These are phyloP conservation scores for Andrena hattorfiana DNA, from an alignment of 2,888 invertebrate species.

Conservation along the genomic window DNA sequence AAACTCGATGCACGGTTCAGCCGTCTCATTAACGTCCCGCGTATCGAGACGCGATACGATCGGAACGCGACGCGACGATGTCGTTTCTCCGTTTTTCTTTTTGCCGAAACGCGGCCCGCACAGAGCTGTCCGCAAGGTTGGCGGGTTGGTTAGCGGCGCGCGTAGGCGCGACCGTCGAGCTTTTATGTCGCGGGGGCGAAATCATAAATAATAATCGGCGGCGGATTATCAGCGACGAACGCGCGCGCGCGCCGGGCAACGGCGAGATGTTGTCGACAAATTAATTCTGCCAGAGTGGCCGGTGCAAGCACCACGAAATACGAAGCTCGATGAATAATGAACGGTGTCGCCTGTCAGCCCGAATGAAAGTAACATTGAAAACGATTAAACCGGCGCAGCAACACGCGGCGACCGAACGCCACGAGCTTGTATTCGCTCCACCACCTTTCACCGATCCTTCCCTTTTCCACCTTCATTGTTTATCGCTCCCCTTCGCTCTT, in stretches of 20 bases:
- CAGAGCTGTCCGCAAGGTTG: constrained; percentile 63
- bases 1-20: constrained; percentile 6
- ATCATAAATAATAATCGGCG: constrained; percentile 82
- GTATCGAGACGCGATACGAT: constrained; percentile 13
- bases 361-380: constrained; percentile 68
- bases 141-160: constrained; percentile 58
- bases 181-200: constrained; percentile 73
- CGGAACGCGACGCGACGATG: background rate
- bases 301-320: constrained; percentile 43
- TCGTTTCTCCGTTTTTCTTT: background rate
- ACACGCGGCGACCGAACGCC: constrained; percentile 16
- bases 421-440: constrained; percentile 20
- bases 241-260: constrained; percentile 20
- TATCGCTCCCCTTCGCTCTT: background rate
- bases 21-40: constrained; percentile 35
- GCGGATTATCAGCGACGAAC: constrained; percentile 73
- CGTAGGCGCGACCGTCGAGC: constrained; percentile 71
- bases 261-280: constrained; percentile 66
- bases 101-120: constrained; percentile 6
- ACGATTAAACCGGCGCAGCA: constrained; percentile 53
- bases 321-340: constrained; percentile 69
- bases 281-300: constrained; percentile 62
- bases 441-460: constrained; percentile 62
- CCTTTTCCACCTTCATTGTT: constrained; percentile 3
- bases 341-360: constrained; percentile 62